Base-by-base conservation (phyloP, 2,888 invertebrate species). In the Gortyna flavago region DNA sequence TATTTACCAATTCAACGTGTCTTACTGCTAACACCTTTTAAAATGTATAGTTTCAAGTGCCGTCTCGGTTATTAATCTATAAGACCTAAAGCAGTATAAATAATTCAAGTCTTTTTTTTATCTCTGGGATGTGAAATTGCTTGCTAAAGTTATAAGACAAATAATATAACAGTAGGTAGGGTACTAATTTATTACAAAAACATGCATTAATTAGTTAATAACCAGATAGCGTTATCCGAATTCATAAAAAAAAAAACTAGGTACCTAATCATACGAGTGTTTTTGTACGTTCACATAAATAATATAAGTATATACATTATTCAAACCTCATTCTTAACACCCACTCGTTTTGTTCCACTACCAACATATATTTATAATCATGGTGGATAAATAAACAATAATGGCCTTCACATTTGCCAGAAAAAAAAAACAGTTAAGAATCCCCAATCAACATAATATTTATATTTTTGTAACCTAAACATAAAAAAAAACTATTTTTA, bases 381-480 rank as follows among this genome's bases (percentile, higher is more conserved):
- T 48, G 18, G 32, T 59, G 32, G 38, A 70, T 79, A 78, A 73
- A 83, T 78, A 86, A 86, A 83, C 83, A 86, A 73, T 64, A 67
- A 61, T 64, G 83, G 73, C 87, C 83, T 86, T 86, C 87, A 71
- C 59, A 62, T 66, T 44, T 38, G 64, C 35, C 68, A 66, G 62
- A 41, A 54, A 44, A 41, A 54, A 44, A 72, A 83, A 78, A 86
- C 84, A 69, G 83, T 54, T 69, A 69, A 72, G 71, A 69, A 64
- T 84, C 44, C 51, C 35, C 11, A 21, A 65, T 41, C 25, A 70
- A 57, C 75, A 85, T 66, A 75, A 85, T 85, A 84, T 80, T 79
- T 84, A 62, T 69, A 77, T 70, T 16, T 66, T 77, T 57, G 64
- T 48, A 57, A 73, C 44, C 67, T 13, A 73, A 64, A 78, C 72